Conservation (phyloP, 2,888 invertebrate species). For the Troides oblongomaculatus region DNA sequence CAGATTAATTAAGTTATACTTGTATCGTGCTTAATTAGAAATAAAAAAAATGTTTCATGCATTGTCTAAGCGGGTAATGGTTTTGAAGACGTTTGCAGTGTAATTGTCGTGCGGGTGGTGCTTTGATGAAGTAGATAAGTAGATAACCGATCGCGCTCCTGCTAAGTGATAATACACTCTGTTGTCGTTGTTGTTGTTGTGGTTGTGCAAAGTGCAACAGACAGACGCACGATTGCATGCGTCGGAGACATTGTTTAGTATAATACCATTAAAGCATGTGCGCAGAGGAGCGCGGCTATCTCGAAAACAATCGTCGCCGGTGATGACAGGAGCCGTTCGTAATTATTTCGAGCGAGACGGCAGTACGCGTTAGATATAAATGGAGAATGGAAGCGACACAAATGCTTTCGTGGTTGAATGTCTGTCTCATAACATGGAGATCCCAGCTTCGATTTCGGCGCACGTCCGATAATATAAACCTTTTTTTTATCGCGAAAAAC, state of each 20-base stretch:
- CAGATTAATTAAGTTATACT: too few species aligned
- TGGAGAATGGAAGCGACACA: conserved; percentile 11
- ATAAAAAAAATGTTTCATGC: neutral
- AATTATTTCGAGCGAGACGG: conserved; percentile 72
- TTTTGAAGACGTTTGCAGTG: conserved; percentile 12
- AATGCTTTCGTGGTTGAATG: too few species aligned
- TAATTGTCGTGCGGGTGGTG: conserved; percentile 27
- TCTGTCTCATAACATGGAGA: too few species aligned
- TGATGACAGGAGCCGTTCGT: conserved; percentile 70
- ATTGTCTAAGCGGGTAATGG: conserved; percentile 8
- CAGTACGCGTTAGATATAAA: conserved; percentile 37
- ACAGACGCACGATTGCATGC: conserved; percentile 34
- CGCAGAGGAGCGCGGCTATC: conserved; percentile 72
- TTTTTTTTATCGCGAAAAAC: too few species aligned
- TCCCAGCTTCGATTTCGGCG: too few species aligned
- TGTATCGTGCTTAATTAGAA: too few species aligned
- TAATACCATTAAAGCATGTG: conserved; percentile 73
- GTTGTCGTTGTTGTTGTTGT: too few species aligned
- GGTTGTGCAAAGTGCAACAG: too few species aligned
- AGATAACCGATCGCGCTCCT: conserved; percentile 7
- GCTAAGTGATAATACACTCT: neutral
- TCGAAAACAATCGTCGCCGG: conserved; percentile 70
- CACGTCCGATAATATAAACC: too few species aligned
- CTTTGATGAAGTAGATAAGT: conserved; percentile 6
- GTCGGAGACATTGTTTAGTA: conserved; percentile 67